Evolutionary conservation across 2,888 invertebrate species (phyloP).

Genomic region (Tubiluchus corallicola): DNA sequence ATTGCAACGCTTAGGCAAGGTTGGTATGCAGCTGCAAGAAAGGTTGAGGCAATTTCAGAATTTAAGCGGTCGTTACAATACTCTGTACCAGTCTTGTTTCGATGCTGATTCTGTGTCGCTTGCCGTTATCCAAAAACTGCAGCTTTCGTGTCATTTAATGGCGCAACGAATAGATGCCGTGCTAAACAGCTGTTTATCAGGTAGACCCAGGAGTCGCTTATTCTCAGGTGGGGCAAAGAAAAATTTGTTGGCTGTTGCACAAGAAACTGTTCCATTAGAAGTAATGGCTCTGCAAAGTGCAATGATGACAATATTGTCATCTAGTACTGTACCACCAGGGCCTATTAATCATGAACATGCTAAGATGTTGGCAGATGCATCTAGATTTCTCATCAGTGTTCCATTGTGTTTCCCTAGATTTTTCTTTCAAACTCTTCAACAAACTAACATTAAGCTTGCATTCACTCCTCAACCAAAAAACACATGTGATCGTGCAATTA

Average conservation of each 20-base stretch:
- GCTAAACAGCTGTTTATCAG: too few species aligned
- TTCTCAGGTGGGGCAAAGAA: too few species aligned
- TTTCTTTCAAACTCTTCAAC: constrained; percentile 65
- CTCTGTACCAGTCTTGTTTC: constrained; percentile 60
- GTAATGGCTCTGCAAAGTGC: not conserved
- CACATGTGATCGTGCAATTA: constrained; percentile 56
- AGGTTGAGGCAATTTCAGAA: constrained; percentile 49
- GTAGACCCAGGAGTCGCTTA: too few species aligned
- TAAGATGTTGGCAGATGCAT: constrained; percentile 26
- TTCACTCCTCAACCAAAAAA: constrained; percentile 59
- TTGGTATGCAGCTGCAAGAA: constrained; percentile 40
- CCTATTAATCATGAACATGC: constrained; percentile 27
- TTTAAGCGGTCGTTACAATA: constrained; percentile 52
- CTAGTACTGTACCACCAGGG: too few species aligned
- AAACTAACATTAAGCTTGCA: constrained; percentile 57
- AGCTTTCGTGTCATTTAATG: constrained; percentile 56
- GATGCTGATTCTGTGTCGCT: constrained; percentile 63
- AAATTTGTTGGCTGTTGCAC: constrained; percentile 1
- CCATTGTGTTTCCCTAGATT: constrained; percentile 52
- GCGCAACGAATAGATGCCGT: constrained; percentile 58
- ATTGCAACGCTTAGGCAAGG: constrained; percentile 1
- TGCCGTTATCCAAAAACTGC: constrained; percentile 53
- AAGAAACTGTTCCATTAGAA: constrained; percentile 14
- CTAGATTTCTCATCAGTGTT: constrained; percentile 38
- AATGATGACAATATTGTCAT: too few species aligned